Percentiles rank a stretch among this genome's conserved stretches.
phyloP scores from a whole-genome alignment of 2,888 invertebrate species.

The Perdita meconis region DNA sequence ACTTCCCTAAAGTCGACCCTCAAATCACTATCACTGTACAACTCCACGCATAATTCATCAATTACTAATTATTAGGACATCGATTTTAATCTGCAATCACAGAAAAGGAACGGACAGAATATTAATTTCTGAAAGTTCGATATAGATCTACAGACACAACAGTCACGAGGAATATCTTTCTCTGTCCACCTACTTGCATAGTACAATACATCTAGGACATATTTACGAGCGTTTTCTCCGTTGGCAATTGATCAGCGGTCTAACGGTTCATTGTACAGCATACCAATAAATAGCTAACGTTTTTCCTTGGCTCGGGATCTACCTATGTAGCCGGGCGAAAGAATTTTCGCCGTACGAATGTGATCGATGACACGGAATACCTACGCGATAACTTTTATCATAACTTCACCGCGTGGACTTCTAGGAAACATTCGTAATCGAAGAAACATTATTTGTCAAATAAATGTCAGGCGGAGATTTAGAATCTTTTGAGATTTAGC shows the following conservation, averaged over 20 bases:
- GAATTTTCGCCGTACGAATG: constrained; percentile 23
- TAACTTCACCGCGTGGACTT: constrained; percentile 7
- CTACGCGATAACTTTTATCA: constrained; percentile 17
- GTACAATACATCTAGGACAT: constrained; percentile 55
- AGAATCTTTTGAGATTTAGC: too few relatives aligned
- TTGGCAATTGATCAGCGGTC: constrained; percentile 60
- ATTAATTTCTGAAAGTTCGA: constrained; percentile 39
- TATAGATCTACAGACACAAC: constrained; percentile 32
- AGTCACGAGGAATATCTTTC: constrained; percentile 60
- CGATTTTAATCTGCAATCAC: neutral
- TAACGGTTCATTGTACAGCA: constrained; percentile 49
- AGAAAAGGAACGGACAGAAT: neutral
- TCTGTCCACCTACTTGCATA: constrained; percentile 55
- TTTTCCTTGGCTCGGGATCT: constrained; percentile 29
- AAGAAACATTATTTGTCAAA: neutral
- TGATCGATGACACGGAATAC: constrained; percentile 17
- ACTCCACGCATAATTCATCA: neutral
- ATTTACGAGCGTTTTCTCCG: constrained; percentile 62
- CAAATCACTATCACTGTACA: neutral
- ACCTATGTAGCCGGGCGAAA: constrained; percentile 15
- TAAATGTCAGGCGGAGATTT: neutral
- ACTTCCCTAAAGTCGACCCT: too few relatives aligned
- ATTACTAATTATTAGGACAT: neutral
- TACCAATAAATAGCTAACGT: constrained; percentile 45
- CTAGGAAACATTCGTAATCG: neutral